Evolutionary conservation across 2,113 vertebrate species (phyloP), one percentile per base, ranked within the genome.

Genomic region (Butorides virescens): DNA sequence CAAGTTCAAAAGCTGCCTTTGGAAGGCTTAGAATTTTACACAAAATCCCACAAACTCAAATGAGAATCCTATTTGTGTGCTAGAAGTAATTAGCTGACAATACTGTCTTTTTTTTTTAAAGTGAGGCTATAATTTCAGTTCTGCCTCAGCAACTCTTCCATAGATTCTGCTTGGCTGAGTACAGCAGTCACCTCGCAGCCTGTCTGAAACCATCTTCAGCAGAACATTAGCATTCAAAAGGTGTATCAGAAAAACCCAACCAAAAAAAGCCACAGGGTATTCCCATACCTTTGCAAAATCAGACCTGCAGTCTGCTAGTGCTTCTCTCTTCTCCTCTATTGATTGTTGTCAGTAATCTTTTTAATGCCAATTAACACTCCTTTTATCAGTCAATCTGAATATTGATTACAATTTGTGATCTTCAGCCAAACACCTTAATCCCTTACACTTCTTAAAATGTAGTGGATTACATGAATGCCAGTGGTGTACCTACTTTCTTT

Each of bases 91-190:
- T 96, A 93, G 47, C 80, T 77, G 80, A 90, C 86, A 87, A 42
- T 73, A 71, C 29, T 49, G 81, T 77, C 1, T 0, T 49, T 56
- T 79, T 79, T 79, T 95, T 94, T 67, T 90, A 36, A 96, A 92
- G 52, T 36, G 10, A 90, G 93, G 68, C 95, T 97, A 88, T 89
- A 95, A 97, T 95, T 98, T 96, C 95, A 87, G 95, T 96, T 97
- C 96, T 98, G 98, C 93, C 92, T 97, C 93, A 94, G 94, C 91
- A 95, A 82, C 78, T 91, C 88, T 96, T 96, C 95, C 63, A 56
- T 79, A 80, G 83, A 80, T 97, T 91, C 95, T 97, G 93, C 83
- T 93, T 95, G 95, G 75, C 59, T 83, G 88, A 95, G 72, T 93
- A 73, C 72, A 96, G 93, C 95, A 94, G 95, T 37, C n/a, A 11